Percentiles rank a stretch among this genome's conserved stretches.
phyloP scores from a whole-genome alignment of 2,797 vertebrate species.

The Pachyuromys duprasi region DNA sequence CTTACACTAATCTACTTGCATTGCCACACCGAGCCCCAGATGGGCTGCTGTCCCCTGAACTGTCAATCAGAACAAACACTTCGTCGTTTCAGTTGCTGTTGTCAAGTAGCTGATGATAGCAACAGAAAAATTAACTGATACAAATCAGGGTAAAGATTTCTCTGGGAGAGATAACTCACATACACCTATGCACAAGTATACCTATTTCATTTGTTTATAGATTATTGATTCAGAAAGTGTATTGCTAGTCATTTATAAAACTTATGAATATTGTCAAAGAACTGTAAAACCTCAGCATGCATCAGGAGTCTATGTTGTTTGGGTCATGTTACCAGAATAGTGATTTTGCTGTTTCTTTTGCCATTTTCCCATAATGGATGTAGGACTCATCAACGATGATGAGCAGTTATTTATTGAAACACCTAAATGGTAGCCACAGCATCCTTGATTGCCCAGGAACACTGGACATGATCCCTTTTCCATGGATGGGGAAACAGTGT shows the following conservation, averaged over 20 bases:
- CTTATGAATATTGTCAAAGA: not conserved
- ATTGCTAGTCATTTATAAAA: not conserved
- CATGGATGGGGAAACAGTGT: not conserved
- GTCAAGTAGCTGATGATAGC: not conserved
- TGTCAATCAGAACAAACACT: not conserved
- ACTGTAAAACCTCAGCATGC: not conserved
- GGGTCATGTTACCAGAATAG: not conserved
- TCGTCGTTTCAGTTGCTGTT: not conserved
- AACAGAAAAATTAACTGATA: not conserved
- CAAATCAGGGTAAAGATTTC: not conserved
- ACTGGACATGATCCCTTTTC: not conserved
- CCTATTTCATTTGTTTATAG: not conserved
- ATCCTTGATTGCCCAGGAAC: not conserved
- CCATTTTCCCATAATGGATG: not conserved
- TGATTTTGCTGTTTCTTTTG: not conserved
- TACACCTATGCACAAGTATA: not conserved
- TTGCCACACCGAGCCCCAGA: not conserved
- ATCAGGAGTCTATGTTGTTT: not conserved
- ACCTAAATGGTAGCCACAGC: no score
- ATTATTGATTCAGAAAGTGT: not conserved
- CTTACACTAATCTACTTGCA: no score
- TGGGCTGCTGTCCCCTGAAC: not conserved
- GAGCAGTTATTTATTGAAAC: not conserved
- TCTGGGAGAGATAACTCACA: no score
- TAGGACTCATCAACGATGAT: not conserved